A percentile compares a stretch with the other conserved stretches of the same genome.
These are phyloP conservation scores for Lasiommata megera DNA, from an alignment of 2,888 invertebrate species.

Conservation along the genomic window DNA sequence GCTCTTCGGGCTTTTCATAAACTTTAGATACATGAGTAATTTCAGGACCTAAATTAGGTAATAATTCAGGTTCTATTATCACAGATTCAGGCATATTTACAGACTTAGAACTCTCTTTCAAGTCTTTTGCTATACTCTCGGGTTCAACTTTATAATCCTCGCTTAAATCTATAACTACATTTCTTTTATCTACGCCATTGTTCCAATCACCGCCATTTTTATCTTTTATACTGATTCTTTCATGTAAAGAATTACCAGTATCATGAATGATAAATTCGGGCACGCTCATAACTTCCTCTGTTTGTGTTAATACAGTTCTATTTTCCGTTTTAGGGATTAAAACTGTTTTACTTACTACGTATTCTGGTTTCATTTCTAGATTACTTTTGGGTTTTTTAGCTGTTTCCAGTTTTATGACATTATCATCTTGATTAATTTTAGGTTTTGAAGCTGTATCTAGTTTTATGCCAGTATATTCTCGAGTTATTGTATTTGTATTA, in stretches of 20 bases:
- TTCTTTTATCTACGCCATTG: background rate
- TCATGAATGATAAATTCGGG: slow-evolving; percentile 15
- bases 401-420: background rate
- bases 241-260: background rate
- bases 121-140: slow-evolving; percentile 16
- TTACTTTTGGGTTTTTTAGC: background rate
- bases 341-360: slow-evolving; percentile 23
- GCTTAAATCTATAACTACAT: slow-evolving; percentile 12
- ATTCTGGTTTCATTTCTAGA: slow-evolving; percentile 9
- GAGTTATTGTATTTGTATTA: background rate
- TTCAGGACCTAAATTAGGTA: slow-evolving; percentile 16
- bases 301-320: slow-evolving; percentile 25
- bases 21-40: slow-evolving; percentile 14
- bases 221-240: background rate
- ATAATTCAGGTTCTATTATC: slow-evolving; percentile 23
- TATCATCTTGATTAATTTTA: background rate
- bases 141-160: slow-evolving; percentile 14
- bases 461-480: background rate
- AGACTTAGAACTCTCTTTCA: slow-evolving; percentile 9
- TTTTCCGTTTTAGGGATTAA: slow-evolving; percentile 22
- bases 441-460: background rate
- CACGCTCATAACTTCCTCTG: slow-evolving; percentile 22
- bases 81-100: slow-evolving; percentile 27
- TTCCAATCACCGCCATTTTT: background rate
- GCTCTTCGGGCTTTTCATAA: slow-evolving; percentile 5